phyloP scores from a whole-genome alignment of 1,140 invertebrate genomes.

The Aethina tumida region DNA sequence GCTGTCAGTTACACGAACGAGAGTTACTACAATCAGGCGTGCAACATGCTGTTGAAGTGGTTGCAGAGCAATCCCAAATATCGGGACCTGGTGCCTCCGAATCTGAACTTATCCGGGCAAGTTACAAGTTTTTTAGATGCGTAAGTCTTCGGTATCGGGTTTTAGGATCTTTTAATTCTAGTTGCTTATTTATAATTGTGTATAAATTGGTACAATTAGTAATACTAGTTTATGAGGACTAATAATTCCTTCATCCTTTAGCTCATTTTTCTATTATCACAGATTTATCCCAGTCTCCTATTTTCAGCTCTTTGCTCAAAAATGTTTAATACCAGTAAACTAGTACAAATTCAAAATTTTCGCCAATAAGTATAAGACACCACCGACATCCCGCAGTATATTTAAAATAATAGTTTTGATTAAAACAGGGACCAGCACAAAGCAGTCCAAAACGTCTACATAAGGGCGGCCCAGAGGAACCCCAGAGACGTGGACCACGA shows the following conservation, averaged over 20 bases:
- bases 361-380: neutral
- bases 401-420: constrained; percentile 10
- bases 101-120: constrained; percentile 38
- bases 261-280: too few species aligned
- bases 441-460: constrained; percentile 69
- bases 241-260: too few species aligned
- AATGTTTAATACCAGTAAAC: neutral
- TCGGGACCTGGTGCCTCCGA: constrained; percentile 51
- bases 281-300: too few species aligned
- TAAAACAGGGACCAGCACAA: constrained; percentile 47
- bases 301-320: neutral
- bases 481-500: constrained; percentile 79
- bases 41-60: constrained; percentile 68
- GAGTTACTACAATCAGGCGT: constrained; percentile 66
- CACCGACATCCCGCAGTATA: neutral
- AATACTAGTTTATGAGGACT: too few species aligned
- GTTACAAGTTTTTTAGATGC: constrained; percentile 34
- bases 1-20: constrained; percentile 96
- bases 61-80: constrained; percentile 79
- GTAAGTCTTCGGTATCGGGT: constrained; percentile 26
- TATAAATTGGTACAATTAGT: too few species aligned
- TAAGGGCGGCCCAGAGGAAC: constrained; percentile 75
- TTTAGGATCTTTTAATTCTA: constrained; percentile 1
- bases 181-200: too few species aligned
- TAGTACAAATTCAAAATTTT: constrained; percentile 1